These are phyloP conservation scores for Rhaphigaster nebulosa DNA, from an alignment of 2,888 invertebrate genomes.

Conservation along the genomic window DNA sequence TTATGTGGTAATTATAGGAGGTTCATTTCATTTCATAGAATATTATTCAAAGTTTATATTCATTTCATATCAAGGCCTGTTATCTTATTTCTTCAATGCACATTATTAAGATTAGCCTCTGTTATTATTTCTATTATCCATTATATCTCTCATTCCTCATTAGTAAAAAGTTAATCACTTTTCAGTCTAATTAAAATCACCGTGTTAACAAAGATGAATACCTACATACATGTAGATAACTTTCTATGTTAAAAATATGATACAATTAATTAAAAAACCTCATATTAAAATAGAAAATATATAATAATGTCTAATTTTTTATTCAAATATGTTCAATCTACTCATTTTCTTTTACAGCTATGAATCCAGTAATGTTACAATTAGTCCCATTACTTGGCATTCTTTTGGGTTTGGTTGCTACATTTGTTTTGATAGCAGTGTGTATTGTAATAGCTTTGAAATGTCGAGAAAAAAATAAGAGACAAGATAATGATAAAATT, in stretches of 20 bases:
- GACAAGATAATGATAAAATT: constrained; percentile 63
- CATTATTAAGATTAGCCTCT: no score
- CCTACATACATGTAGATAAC: not conserved
- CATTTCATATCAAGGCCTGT: no score
- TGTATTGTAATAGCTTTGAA: constrained; percentile 68
- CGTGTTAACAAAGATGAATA: not conserved
- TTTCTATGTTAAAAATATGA: not conserved
- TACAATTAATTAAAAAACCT: not conserved
- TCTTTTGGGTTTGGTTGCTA: constrained; percentile 69
- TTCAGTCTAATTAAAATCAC: no score
- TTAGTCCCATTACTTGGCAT: constrained; percentile 70
- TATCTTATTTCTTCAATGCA: no score
- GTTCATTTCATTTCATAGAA: no score
- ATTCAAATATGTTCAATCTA: not conserved
- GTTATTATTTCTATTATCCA: no score
- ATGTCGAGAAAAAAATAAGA: constrained; percentile 63
- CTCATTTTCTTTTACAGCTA: constrained; percentile 63
- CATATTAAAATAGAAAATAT: not conserved
- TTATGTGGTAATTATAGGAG: no score
- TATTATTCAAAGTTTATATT: no score
- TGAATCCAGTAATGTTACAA: constrained; percentile 67
- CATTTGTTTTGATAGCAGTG: constrained; percentile 69
- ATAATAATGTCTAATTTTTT: not conserved
- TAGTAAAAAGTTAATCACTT: no score
- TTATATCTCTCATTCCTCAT: no score